Conservation (phyloP, 2,797 vertebrate genomes). For the Myotis daubentonii region DNA sequence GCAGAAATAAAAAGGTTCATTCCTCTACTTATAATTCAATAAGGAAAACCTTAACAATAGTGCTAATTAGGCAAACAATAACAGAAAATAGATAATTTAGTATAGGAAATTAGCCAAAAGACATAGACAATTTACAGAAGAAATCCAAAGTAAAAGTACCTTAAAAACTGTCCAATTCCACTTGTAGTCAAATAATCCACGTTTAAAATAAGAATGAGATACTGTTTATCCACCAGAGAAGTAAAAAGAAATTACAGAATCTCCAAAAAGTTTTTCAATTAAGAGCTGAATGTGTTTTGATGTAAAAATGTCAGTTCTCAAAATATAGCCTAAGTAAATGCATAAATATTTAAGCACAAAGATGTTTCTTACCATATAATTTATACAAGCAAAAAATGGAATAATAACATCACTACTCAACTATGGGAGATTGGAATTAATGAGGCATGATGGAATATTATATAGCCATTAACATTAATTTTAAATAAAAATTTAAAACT, state of each 20-base stretch:
- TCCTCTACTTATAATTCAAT: background rate
- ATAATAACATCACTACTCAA: background rate
- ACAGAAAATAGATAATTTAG: background rate
- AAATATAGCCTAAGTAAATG: background rate
- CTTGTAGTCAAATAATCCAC: background rate
- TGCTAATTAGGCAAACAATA: background rate
- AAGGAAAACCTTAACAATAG: background rate
- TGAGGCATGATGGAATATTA: background rate
- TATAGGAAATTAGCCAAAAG: background rate
- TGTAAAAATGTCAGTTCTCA: background rate
- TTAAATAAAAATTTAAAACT: background rate
- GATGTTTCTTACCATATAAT: background rate
- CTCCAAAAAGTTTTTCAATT: background rate
- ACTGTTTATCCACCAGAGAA: no score
- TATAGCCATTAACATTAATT: background rate
- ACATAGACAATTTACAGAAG: background rate
- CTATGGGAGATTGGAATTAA: background rate
- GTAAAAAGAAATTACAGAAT: background rate
- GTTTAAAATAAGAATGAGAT: background rate
- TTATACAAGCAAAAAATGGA: background rate
- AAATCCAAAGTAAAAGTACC: background rate
- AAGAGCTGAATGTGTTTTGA: background rate
- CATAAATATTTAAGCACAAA: background rate
- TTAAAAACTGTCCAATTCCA: background rate
- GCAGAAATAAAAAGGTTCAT: background rate